Percentiles rank a stretch among this genome's conserved stretches.
Conservation (phyloP, 2,113 vertebrate species). For the Halcyon senegalensis region DNA sequence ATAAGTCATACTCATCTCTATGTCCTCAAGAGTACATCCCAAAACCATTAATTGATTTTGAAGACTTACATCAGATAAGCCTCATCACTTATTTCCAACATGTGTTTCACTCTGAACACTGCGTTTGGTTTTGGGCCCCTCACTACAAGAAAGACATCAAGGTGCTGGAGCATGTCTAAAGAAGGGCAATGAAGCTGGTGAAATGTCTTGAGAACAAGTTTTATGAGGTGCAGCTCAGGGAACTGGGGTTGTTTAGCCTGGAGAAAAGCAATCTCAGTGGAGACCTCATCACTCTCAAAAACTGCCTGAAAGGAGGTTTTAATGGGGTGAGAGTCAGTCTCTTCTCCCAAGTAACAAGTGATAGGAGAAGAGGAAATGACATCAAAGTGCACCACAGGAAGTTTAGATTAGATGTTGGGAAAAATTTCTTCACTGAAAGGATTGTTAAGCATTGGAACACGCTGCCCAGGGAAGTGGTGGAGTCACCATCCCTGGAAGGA, state of each 20-base stretch:
- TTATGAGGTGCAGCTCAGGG: not conserved
- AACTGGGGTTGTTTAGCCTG: not conserved
- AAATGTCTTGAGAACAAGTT: not conserved
- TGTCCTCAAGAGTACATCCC: not conserved
- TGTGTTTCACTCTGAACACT: not conserved
- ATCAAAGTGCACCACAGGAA: not conserved
- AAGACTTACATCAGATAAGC: not conserved
- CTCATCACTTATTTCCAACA: not conserved
- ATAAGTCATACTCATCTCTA: not conserved
- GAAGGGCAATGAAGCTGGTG: accelerated
- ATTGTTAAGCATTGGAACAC: not conserved
- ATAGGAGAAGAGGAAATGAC: not conserved
- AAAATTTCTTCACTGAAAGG: not conserved
- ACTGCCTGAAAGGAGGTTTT: not conserved
- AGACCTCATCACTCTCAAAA: not conserved
- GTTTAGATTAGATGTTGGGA: not conserved
- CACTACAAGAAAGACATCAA: not conserved
- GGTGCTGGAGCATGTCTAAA: accelerated
- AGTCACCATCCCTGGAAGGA: not conserved
- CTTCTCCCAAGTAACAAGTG: not conserved
- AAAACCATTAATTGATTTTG: not conserved
- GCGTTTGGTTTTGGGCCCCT: not conserved
- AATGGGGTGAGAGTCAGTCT: not conserved
- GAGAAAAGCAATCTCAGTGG: not conserved
- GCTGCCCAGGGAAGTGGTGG: not conserved